A percentile compares a stretch with the other conserved stretches of the same genome.
Evolutionary conservation across 2,797 vertebrate genomes (phyloP).

Genomic region (Heliangelus exortis): DNA sequence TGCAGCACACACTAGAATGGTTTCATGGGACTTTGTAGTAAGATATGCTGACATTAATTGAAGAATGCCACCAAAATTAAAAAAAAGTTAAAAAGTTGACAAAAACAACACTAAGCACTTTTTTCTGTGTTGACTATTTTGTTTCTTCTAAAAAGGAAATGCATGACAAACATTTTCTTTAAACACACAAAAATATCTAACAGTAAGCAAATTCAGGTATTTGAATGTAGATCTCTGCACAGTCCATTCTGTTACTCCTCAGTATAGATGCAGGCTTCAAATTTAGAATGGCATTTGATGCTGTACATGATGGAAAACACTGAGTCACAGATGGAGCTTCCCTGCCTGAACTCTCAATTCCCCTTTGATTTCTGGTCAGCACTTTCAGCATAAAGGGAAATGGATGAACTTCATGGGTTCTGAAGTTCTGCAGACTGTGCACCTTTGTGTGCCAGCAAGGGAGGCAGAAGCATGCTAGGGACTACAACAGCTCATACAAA

Average conservation of each 20-base stretch:
- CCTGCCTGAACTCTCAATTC: constrained; percentile 38
- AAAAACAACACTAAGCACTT: not conserved
- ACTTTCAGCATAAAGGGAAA: constrained; percentile 21
- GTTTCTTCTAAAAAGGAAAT: not conserved
- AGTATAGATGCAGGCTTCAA: not conserved
- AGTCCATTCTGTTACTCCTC: not conserved
- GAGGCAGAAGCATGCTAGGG: not conserved
- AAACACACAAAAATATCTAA: not conserved
- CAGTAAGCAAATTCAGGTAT: not conserved
- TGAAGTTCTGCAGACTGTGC: constrained; percentile 13
- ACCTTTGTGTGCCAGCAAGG: not conserved
- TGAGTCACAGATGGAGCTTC: constrained; percentile 10
- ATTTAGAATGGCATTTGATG: not conserved
- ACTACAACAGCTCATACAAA: not conserved
- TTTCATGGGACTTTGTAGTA: constrained; percentile 7
- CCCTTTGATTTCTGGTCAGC: constrained; percentile 47
- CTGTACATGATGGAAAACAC: not conserved
- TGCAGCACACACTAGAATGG: constrained; percentile 3
- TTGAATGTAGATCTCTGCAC: not conserved
- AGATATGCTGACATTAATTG: constrained; percentile 33
- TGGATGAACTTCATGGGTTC: not conserved
- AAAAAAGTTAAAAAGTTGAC: not conserved
- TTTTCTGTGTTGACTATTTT: not conserved
- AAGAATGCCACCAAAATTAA: not conserved
- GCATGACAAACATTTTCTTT: not conserved